phyloP scores from a whole-genome alignment of 2,113 vertebrate species.

The Struthio camelus region DNA sequence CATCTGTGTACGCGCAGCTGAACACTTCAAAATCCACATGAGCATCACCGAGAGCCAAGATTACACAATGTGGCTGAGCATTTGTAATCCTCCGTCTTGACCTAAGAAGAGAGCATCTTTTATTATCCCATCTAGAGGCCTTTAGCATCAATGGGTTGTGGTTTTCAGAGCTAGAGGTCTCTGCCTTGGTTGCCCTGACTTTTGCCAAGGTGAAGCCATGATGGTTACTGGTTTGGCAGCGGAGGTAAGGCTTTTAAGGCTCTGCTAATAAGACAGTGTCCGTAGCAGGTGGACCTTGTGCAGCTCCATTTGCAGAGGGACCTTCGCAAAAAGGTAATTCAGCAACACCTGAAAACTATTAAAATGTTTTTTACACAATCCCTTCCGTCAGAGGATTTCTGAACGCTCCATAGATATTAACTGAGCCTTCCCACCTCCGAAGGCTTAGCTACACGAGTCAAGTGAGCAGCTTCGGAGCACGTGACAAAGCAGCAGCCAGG shows the following conservation, averaged over 20 bases:
- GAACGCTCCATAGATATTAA: background rate
- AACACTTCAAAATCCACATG: background rate
- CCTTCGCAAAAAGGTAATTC: background rate
- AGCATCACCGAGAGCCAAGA: background rate
- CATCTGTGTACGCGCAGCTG: accelerated
- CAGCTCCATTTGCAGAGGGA: background rate
- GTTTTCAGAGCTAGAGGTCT: background rate
- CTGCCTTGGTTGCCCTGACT: background rate
- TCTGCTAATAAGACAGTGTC: background rate
- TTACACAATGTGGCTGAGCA: background rate
- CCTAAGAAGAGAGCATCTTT: background rate
- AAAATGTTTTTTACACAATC: background rate
- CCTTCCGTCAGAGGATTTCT: background rate
- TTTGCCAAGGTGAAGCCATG: background rate
- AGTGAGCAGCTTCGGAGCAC: background rate
- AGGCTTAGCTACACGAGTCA: background rate
- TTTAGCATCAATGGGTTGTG: background rate
- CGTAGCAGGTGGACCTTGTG: accelerated
- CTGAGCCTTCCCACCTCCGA: background rate
- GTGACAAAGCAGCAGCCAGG: background rate
- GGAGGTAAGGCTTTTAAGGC: background rate
- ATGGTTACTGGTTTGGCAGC: too few relatives aligned
- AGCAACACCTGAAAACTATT: background rate
- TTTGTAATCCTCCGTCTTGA: background rate
- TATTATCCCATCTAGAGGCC: background rate